Evolutionary conservation across 1,140 invertebrate genomes (phyloP).

Genomic region (Drosophila sp.): DNA sequence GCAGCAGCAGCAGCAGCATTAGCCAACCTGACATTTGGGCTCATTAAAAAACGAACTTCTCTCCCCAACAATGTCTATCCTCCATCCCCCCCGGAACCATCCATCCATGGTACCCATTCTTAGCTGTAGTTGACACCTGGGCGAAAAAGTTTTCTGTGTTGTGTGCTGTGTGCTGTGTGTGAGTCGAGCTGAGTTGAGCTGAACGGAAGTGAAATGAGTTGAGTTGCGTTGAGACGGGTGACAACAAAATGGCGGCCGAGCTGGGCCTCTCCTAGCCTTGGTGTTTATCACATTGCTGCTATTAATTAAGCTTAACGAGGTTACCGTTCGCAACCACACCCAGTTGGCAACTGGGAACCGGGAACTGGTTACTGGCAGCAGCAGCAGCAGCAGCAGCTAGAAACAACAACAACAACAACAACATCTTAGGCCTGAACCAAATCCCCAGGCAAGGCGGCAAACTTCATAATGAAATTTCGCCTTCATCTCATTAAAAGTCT

Average conservation of each 20-base stretch:
- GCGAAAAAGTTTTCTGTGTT: conserved; percentile 46
- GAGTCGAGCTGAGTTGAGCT: too few relatives aligned
- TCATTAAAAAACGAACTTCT: conserved; percentile 71
- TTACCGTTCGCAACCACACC: conserved; percentile 79
- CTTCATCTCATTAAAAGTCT: conserved; percentile 83
- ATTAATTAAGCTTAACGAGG: conserved; percentile 83
- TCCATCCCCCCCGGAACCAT: conserved; percentile 9
- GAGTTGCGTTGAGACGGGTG: conserved; percentile 13
- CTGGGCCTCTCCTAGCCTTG: conserved; percentile 48
- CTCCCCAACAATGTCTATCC: conserved; percentile 6
- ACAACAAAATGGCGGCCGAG: conserved; percentile 67
- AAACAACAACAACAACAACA: conserved; percentile 9
- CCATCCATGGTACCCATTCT: conserved; percentile 27
- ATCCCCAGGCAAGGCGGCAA: conserved; percentile 56
- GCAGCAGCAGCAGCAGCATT: conserved; percentile 50
- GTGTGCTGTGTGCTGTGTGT: background rate
- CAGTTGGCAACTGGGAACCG: conserved; percentile 20
- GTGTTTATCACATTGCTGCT: conserved; percentile 83
- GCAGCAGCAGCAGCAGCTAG: background rate
- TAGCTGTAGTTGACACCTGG: conserved; percentile 74
- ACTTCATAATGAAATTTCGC: conserved; percentile 82
- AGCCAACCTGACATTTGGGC: conserved; percentile 53
- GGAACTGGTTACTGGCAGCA: background rate
- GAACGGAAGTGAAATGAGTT: background rate
- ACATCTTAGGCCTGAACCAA: conserved; percentile 53